Conservation (phyloP, 2,888 invertebrate genomes). For the Hydropsyche betteni region DNA sequence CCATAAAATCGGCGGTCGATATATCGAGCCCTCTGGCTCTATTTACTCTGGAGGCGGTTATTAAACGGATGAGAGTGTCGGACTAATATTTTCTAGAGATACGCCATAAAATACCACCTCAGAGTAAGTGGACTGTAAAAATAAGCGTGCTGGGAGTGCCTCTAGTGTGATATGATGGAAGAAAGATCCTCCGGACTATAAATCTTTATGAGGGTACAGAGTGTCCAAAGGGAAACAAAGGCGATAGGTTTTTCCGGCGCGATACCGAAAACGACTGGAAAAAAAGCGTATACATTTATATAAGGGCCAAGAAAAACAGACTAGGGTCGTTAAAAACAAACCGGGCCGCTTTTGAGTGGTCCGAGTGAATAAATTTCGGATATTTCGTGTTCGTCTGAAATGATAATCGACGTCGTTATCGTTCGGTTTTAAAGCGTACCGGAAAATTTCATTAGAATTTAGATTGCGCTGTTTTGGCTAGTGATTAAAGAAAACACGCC, state of each 20-base stretch:
- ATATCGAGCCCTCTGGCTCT: slow-evolving; percentile 15
- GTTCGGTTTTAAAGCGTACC: slow-evolving; percentile 4
- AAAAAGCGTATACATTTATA: slow-evolving; percentile 13
- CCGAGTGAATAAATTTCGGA: slow-evolving; percentile 17
- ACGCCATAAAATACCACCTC: slow-evolving; percentile 37
- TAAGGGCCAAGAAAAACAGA: slow-evolving; percentile 1
- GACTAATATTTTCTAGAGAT: slow-evolving; percentile 35
- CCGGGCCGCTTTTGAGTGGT: slow-evolving; percentile 14
- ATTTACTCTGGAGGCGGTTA: slow-evolving; percentile 30
- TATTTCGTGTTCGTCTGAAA: slow-evolving; percentile 15
- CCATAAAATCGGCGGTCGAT: slow-evolving; percentile 22
- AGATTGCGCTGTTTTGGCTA: neutral
- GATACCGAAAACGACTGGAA: slow-evolving; percentile 6
- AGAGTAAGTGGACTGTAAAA: slow-evolving; percentile 40
- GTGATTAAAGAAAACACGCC: too few species aligned
- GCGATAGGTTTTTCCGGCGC: slow-evolving; percentile 27
- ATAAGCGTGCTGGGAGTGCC: slow-evolving; percentile 23
- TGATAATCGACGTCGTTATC: slow-evolving; percentile 22
- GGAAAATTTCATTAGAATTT: slow-evolving; percentile 16
- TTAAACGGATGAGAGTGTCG: slow-evolving; percentile 16
- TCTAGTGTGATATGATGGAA: slow-evolving; percentile 39
- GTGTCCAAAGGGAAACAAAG: slow-evolving; percentile 40
- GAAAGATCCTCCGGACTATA: slow-evolving; percentile 36
- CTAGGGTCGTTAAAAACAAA: slow-evolving; percentile 29
- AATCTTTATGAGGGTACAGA: slow-evolving; percentile 39